Conservation (phyloP, 2,797 vertebrate species). For the Sebastes glaucus region DNA sequence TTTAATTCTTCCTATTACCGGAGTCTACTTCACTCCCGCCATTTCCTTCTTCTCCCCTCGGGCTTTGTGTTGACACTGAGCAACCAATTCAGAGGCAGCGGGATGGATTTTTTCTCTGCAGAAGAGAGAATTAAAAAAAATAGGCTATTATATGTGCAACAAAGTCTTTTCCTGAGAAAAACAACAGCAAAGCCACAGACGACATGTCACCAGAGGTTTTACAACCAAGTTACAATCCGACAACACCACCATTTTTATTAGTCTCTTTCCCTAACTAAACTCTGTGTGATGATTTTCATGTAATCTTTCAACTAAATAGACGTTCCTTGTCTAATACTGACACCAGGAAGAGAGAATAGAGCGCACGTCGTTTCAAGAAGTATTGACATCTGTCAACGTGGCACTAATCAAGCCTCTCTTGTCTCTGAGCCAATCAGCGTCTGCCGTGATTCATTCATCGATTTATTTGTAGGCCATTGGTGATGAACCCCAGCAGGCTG, state of each 20-base stretch:
- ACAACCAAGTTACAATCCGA: not conserved
- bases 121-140: constrained; percentile 44
- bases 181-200: not conserved
- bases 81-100: constrained; percentile 13
- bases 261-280: not conserved
- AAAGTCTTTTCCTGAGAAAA: not conserved
- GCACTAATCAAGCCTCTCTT: constrained; percentile 39
- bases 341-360: not conserved
- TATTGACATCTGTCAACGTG: constrained; percentile 58
- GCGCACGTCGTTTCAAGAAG: not conserved
- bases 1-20: constrained; percentile 41
- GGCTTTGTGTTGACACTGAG: constrained; percentile 15
- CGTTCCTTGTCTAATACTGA: not conserved
- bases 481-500: constrained; percentile 40
- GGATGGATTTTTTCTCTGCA: constrained; percentile 15
- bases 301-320: not conserved
- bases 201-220: not conserved
- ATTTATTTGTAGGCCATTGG: constrained; percentile 49
- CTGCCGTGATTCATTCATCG: constrained; percentile 52
- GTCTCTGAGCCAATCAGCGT: constrained; percentile 38
- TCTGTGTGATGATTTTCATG: not conserved
- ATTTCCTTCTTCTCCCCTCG: constrained; percentile 28
- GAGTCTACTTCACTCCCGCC: constrained; percentile 15
- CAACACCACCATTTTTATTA: not conserved
- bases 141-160: not conserved